Evolutionary conservation across 2,888 invertebrate genomes (phyloP).

Genomic region (Nebria salina): DNA sequence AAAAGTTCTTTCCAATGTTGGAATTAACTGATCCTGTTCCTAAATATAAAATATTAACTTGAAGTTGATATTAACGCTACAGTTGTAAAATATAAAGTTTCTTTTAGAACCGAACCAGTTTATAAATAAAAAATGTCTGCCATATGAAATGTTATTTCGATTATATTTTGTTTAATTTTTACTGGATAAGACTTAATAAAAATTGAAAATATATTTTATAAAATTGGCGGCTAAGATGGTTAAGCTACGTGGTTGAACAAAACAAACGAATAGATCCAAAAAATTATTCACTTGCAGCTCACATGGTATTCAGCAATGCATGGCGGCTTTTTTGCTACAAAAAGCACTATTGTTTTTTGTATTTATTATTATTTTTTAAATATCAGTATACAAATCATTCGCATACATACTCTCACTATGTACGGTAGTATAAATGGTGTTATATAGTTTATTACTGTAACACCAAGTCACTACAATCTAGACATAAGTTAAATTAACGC

Average conservation of each 20-base stretch:
- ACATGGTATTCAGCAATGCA: conserved; percentile 38
- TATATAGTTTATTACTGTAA: conserved; percentile 21
- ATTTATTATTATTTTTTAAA: conserved; percentile 24
- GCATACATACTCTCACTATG: conserved; percentile 39
- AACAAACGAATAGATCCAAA: conserved; percentile 5
- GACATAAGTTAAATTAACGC: not conserved
- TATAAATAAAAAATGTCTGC: too few species aligned
- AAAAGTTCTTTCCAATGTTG: too few species aligned
- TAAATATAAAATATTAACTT: too few species aligned
- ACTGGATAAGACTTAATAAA: too few species aligned
- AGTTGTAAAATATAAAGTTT: too few species aligned
- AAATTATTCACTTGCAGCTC: conserved; percentile 5
- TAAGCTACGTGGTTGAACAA: not conserved
- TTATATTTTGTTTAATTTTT: too few species aligned
- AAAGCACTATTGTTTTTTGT: conserved; percentile 24
- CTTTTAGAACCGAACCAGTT: too few species aligned
- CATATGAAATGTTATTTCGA: too few species aligned
- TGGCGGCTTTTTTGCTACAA: conserved; percentile 32
- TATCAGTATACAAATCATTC: conserved; percentile 44
- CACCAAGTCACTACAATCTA: not conserved
- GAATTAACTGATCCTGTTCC: too few species aligned
- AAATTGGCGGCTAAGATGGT: not conserved
- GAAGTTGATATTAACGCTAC: too few species aligned
- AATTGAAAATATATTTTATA: not conserved
- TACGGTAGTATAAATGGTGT: conserved; percentile 28